Evolutionary conservation across 2,113 vertebrate genomes (phyloP).

Genomic region (Nothocercus nigrocapillus): DNA sequence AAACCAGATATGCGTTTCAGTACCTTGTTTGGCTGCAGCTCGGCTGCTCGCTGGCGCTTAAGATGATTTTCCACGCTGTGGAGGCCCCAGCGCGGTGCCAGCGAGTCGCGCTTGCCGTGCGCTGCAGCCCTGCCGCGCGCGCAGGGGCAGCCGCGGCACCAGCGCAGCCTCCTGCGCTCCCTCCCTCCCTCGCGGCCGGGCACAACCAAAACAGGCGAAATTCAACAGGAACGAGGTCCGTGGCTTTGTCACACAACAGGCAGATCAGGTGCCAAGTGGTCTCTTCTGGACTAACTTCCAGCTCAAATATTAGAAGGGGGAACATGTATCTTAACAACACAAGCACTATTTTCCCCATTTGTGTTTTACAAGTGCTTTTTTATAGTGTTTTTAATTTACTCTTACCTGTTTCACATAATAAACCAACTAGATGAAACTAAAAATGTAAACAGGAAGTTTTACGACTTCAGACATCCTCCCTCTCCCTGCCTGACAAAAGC

Average conservation of each 20-base stretch:
- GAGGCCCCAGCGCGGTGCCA: neutral
- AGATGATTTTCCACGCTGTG: neutral
- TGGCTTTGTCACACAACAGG: neutral
- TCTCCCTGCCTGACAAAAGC: fast-evolving
- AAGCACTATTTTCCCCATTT: neutral
- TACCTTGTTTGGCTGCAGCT: neutral
- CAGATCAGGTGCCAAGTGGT: neutral
- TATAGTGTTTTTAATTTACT: neutral
- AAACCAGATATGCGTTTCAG: neutral
- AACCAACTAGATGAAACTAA: neutral
- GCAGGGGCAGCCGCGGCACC: neutral
- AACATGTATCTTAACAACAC: neutral
- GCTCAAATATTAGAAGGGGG: neutral
- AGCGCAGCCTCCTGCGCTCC: neutral
- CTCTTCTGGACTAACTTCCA: neutral
- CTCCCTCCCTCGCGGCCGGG: neutral
- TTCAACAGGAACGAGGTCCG: neutral
- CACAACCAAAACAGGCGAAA: neutral
- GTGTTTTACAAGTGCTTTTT: neutral
- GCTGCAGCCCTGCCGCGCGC: fast-evolving
- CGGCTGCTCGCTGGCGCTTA: neutral
- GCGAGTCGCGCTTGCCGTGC: no score
- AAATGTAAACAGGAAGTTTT: neutral
- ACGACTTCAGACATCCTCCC: neutral
- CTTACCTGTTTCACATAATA: neutral